phyloP scores from a whole-genome alignment of 2,113 vertebrate genomes.

The Apodemus speciosus region DNA sequence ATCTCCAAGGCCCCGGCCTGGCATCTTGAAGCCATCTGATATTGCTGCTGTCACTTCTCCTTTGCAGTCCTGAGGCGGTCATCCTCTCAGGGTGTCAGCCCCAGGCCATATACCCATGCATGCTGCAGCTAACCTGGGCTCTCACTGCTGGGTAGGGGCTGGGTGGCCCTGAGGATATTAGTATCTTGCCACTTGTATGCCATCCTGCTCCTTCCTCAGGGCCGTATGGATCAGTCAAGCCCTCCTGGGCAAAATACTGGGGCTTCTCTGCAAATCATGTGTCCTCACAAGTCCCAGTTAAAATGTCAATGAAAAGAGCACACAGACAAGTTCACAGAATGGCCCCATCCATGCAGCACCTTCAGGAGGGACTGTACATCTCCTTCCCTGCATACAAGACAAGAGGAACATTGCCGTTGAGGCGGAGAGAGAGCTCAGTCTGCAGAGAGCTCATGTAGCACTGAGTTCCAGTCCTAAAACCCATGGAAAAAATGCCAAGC shows the following conservation, averaged over 20 bases:
- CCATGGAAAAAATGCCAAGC: neutral
- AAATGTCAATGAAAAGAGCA: neutral
- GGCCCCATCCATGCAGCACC: too few relatives aligned
- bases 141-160: neutral
- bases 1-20: neutral
- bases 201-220: neutral
- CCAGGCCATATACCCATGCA: too few relatives aligned
- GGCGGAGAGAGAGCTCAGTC: neutral
- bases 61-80: neutral
- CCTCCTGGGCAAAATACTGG: neutral
- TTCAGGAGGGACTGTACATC: neutral
- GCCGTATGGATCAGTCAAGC: neutral
- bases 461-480: neutral
- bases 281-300: neutral
- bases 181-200: neutral
- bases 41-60: neutral
- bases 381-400: neutral
- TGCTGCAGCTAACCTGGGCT: neutral
- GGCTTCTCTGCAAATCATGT: neutral
- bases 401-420: neutral
- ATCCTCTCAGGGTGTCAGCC: neutral
- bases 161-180: neutral
- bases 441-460: neutral
- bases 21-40: neutral
- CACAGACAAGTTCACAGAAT: neutral